These are phyloP conservation scores for Brachionus manjavacas DNA, from an alignment of 1,140 invertebrate species.

Conservation along the genomic window DNA sequence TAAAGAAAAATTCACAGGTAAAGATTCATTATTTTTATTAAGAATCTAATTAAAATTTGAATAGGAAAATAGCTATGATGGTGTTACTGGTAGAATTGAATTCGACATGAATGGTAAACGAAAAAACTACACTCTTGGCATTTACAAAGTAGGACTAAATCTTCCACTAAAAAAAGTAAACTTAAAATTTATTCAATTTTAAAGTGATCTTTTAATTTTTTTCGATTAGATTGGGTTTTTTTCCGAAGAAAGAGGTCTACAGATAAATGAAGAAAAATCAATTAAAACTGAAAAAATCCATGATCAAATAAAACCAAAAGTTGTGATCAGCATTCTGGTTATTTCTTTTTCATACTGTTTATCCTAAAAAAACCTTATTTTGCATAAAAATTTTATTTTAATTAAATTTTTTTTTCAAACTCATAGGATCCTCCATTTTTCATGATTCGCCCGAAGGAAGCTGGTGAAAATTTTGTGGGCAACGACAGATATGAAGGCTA, in stretches of 20 bases:
- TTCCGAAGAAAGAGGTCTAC: background rate
- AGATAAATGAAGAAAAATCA: slow-evolving; percentile 1
- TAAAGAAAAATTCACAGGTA: slow-evolving; percentile 1
- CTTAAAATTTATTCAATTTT: background rate
- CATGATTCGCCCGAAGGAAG: slow-evolving; percentile 24
- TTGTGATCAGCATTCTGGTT: slow-evolving; percentile 31
- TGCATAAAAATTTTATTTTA: too few species aligned
- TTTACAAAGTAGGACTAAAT: slow-evolving; percentile 24
- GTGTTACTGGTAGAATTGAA: background rate
- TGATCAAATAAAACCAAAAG: background rate
- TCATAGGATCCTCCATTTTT: slow-evolving; percentile 27
- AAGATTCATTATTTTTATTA: background rate
- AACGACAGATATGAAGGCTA: slow-evolving; percentile 33
- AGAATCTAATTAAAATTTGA: background rate
- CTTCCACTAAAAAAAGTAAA: slow-evolving; percentile 1
- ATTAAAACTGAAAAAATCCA: background rate
- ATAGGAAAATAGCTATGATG: background rate
- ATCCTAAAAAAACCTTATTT: too few species aligned
- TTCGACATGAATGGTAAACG: slow-evolving; percentile 1
- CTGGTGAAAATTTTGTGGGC: background rate
- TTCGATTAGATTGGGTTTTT: slow-evolving; percentile 14
- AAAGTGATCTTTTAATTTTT: background rate
- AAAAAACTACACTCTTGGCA: background rate
- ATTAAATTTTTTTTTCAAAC: background rate
- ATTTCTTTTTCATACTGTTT: background rate